Conservation (phyloP, 2,113 vertebrate genomes). For the Columba janthina region DNA sequence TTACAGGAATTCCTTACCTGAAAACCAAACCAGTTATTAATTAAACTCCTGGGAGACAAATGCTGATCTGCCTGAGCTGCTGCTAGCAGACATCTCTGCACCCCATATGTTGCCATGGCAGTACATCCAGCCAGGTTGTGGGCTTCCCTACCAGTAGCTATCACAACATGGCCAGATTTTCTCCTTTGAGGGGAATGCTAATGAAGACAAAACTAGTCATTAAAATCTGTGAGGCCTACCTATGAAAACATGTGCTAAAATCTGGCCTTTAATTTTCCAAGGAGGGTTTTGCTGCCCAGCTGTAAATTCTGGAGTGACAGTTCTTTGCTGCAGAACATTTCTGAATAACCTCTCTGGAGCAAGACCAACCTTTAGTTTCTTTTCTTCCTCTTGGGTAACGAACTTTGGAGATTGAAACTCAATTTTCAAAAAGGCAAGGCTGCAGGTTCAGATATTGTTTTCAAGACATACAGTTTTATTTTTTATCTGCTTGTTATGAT, state of each 20-base stretch:
- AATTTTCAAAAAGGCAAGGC: background rate
- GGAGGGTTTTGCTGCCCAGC: background rate
- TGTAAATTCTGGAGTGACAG: background rate
- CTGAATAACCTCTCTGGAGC: background rate
- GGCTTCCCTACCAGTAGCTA: background rate
- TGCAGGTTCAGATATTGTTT: background rate
- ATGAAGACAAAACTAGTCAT: background rate
- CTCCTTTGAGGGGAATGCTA: background rate
- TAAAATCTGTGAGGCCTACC: background rate
- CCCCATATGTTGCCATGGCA: background rate
- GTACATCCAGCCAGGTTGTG: background rate
- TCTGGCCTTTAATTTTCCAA: background rate
- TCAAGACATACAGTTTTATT: background rate
- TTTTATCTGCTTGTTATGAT: background rate
- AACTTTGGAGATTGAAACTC: background rate
- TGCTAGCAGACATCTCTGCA: background rate
- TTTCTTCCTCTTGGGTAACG: background rate
- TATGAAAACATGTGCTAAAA: background rate
- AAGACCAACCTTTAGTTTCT: background rate
- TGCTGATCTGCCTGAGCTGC: background rate
- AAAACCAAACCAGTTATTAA: background rate
- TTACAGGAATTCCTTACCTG: background rate
- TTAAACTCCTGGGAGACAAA: background rate
- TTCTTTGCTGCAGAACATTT: background rate
- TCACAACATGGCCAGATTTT: background rate